Evolutionary conservation across 2,797 vertebrate species (phyloP).

Genomic region (Delichon dasypus): DNA sequence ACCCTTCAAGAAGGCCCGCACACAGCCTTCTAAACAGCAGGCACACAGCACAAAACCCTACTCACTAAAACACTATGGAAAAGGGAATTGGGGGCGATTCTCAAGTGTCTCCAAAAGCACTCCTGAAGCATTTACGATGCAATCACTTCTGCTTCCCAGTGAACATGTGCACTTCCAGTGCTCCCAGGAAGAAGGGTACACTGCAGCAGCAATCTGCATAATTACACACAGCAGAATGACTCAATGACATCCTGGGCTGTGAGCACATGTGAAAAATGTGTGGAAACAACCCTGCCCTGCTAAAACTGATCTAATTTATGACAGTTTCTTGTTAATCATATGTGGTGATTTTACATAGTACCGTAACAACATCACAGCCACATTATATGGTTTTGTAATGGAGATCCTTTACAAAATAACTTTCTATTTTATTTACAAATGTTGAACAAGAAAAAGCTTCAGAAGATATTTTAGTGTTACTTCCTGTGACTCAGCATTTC

Average conservation of each 20-base stretch:
- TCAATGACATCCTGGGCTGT: background rate
- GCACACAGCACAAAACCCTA: background rate
- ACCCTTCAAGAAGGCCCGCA: background rate
- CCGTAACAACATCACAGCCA: background rate
- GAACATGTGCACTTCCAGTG: background rate
- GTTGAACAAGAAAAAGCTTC: background rate
- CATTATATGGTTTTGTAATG: background rate
- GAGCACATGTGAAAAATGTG: background rate
- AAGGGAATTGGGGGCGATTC: background rate
- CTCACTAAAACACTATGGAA: background rate
- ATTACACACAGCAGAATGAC: background rate
- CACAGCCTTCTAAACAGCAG: background rate
- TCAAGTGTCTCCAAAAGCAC: background rate
- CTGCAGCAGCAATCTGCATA: background rate
- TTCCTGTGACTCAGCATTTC: background rate
- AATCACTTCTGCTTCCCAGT: background rate
- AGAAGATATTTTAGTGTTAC: background rate
- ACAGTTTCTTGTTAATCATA: background rate
- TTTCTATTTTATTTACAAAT: background rate
- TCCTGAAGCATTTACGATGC: fast-evolving
- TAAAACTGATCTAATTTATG: background rate
- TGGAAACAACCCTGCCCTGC: background rate
- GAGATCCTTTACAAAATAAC: background rate
- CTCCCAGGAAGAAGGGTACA: background rate
- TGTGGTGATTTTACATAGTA: background rate